A percentile compares a stretch with the other conserved stretches of the same genome.
Evolutionary conservation across 2,888 invertebrate species (phyloP).

Genomic region (Scaptomyza polygonia): DNA sequence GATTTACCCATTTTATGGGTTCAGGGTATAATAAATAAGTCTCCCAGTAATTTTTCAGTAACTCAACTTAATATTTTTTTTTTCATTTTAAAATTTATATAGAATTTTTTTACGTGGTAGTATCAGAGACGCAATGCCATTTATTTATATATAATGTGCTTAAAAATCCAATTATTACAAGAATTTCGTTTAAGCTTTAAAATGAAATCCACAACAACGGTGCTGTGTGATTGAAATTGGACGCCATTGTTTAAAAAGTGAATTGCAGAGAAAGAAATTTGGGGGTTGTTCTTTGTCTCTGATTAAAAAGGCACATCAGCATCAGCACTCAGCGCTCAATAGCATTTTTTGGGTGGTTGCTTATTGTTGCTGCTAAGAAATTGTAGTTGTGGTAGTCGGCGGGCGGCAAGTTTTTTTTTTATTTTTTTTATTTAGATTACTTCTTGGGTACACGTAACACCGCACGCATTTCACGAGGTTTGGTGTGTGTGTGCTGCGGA

Average conservation of each 20-base stretch:
- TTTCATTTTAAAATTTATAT: too few species aligned
- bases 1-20: too few species aligned
- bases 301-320: slow-evolving; percentile 51
- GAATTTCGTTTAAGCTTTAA: slow-evolving; percentile 1
- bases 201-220: slow-evolving; percentile 9
- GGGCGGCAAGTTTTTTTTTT: slow-evolving; percentile 39
- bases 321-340: slow-evolving; percentile 23
- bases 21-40: too few species aligned
- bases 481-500: slow-evolving; percentile 11
- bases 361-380: slow-evolving; percentile 36
- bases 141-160: background rate
- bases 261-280: slow-evolving; percentile 45
- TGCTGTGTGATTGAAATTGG: slow-evolving; percentile 39
- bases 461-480: slow-evolving; percentile 15
- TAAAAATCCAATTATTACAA: background rate
- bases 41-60: too few species aligned
- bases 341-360: slow-evolving; percentile 59
- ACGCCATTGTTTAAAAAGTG: slow-evolving; percentile 66
- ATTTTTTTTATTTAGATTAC: slow-evolving; percentile 32
- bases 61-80: too few species aligned
- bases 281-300: slow-evolving; percentile 56
- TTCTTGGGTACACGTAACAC: slow-evolving; percentile 31
- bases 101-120: too few species aligned
- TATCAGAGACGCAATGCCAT: too few species aligned
- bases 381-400: slow-evolving; percentile 49